A percentile compares a stretch with the other conserved stretches of the same genome.
These are phyloP conservation scores for Triplophysa dalaica DNA, from an alignment of 2,113 vertebrate species.

Conservation along the genomic window DNA sequence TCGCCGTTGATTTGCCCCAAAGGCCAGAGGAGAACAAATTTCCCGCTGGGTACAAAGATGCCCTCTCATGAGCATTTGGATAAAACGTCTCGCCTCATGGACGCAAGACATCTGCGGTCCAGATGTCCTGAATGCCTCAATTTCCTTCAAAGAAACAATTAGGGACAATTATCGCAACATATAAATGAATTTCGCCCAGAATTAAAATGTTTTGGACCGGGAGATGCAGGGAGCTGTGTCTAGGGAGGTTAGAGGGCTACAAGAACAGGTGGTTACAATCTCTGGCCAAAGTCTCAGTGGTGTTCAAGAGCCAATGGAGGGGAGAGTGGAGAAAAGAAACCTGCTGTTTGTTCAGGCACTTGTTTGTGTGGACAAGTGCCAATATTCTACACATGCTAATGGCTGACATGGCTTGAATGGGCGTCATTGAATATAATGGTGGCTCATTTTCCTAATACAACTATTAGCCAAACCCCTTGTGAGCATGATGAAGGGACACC, in stretches of 20 bases:
- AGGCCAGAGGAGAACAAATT: conserved; percentile 59
- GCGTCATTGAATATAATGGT: conserved; percentile 77
- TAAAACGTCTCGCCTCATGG: neutral
- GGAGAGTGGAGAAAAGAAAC: conserved; percentile 21
- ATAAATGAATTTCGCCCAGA: conserved; percentile 79
- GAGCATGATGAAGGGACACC: conserved; percentile 65
- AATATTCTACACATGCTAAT: conserved; percentile 47
- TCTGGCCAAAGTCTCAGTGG: conserved; percentile 55
- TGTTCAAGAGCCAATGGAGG: conserved; percentile 54
- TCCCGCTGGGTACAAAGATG: conserved; percentile 66
- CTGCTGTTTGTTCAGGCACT: conserved; percentile 75
- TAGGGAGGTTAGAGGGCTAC: conserved; percentile 41
- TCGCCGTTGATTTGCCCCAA: conserved; percentile 48
- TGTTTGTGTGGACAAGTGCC: conserved; percentile 69
- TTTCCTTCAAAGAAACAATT: conserved; percentile 80
- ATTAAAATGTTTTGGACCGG: conserved; percentile 69
- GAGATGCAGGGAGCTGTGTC: conserved; percentile 19
- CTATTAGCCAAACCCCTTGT: conserved; percentile 67
- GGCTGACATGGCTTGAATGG: conserved; percentile 65
- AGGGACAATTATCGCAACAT: conserved; percentile 76
- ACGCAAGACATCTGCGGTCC: conserved; percentile 66
- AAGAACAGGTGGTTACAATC: conserved; percentile 79
- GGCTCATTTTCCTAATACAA: conserved; percentile 68
- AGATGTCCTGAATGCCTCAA: conserved; percentile 68
- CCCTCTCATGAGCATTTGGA: conserved; percentile 51